Evolutionary conservation across 2,888 invertebrate species (phyloP).

Genomic region (Drosophila paranaensis): DNA sequence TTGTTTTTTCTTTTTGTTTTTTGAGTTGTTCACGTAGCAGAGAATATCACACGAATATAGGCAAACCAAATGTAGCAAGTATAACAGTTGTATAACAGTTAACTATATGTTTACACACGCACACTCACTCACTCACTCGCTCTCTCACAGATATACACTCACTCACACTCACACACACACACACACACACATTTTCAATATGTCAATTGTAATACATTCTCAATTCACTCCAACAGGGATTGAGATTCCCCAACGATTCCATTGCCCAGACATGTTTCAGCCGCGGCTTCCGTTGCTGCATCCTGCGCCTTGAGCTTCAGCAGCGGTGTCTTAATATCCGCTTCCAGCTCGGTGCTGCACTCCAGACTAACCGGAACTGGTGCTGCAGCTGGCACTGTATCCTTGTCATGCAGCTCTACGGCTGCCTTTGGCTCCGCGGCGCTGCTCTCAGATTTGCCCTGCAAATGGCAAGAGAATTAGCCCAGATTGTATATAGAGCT

Average conservation of each 20-base stretch:
- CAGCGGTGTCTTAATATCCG: slow-evolving; percentile 82
- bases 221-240: slow-evolving; percentile 61
- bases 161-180: slow-evolving; percentile 7
- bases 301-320: slow-evolving; percentile 73
- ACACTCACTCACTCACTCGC: neutral
- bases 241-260: slow-evolving; percentile 68
- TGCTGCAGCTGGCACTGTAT: slow-evolving; percentile 14
- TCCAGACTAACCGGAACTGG: slow-evolving; percentile 40
- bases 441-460: slow-evolving; percentile 71
- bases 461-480: slow-evolving; percentile 23
- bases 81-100: slow-evolving; percentile 67
- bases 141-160: slow-evolving; percentile 11
- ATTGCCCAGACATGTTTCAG: slow-evolving; percentile 51
- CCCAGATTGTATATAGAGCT: neutral
- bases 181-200: neutral
- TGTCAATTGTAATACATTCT: slow-evolving; percentile 7
- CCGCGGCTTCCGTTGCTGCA: slow-evolving; percentile 26
- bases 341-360: slow-evolving; percentile 65
- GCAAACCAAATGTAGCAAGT: slow-evolving; percentile 61
- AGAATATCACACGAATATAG: slow-evolving; percentile 74
- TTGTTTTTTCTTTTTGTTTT: slow-evolving; percentile 1
- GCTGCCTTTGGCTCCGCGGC: slow-evolving; percentile 52
- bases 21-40: slow-evolving; percentile 50
- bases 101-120: slow-evolving; percentile 28
- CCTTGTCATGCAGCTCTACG: slow-evolving; percentile 56